These are phyloP conservation scores for Rhyacophila brunnea DNA, from an alignment of 1,140 invertebrate genomes.

Conservation along the genomic window DNA sequence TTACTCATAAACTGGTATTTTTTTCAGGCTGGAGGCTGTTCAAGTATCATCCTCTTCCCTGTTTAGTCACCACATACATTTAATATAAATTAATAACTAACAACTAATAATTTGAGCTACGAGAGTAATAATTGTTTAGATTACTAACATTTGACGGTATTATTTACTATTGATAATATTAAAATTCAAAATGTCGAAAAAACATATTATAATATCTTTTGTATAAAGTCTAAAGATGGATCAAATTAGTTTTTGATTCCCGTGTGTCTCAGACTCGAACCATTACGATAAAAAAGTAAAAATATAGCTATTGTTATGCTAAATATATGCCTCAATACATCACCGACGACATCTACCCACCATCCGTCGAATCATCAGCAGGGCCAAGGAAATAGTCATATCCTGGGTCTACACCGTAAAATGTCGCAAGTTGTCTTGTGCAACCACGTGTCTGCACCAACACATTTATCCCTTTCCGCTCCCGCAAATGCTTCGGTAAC, in stretches of 20 bases:
- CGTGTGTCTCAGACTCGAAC: too few species aligned
- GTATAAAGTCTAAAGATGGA: neutral
- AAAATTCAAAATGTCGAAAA: neutral
- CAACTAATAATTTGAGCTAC: neutral
- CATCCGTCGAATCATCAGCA: constrained; percentile 9
- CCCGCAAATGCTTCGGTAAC: constrained; percentile 30
- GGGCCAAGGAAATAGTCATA: constrained; percentile 5
- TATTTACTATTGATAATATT: neutral
- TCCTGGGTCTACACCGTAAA: constrained; percentile 24
- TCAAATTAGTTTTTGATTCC: too few species aligned
- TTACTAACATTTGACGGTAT: too few species aligned
- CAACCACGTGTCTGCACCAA: constrained; percentile 34
- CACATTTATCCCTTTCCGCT: constrained; percentile 8
- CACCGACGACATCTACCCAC: constrained; percentile 24
- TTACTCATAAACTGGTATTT: too few species aligned
- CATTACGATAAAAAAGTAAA: too few species aligned
- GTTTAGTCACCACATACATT: neutral
- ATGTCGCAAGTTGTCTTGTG: constrained; percentile 52
- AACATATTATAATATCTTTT: neutral
- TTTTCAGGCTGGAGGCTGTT: constrained; percentile 19
- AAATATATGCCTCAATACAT: constrained; percentile 33
- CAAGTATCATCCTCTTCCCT: neutral
- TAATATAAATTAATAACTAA: neutral
- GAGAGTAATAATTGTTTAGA: too few species aligned
- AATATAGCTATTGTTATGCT: constrained; percentile 17